phyloP scores from a whole-genome alignment of 1,140 invertebrate genomes.

The Dreissena rostriformis region DNA sequence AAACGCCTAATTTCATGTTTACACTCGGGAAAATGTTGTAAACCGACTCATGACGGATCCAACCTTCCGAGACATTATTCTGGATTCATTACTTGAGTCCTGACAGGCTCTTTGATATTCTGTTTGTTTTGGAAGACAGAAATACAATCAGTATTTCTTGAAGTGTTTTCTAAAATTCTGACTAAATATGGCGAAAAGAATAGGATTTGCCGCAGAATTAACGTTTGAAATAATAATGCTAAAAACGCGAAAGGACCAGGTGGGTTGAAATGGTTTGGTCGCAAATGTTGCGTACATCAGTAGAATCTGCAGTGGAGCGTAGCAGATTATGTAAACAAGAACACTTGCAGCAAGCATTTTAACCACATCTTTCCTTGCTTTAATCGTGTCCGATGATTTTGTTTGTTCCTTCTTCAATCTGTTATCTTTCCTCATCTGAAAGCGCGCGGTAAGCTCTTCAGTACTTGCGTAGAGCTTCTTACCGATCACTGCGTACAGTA shows the following conservation, averaged over 20 bases:
- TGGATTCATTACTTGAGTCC: constrained; percentile 57
- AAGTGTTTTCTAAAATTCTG: constrained; percentile 80
- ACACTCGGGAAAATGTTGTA: too few species aligned
- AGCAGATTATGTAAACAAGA: constrained; percentile 78
- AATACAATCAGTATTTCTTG: constrained; percentile 71
- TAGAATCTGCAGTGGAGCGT: constrained; percentile 78
- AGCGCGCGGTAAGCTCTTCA: constrained; percentile 71
- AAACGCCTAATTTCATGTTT: too few species aligned
- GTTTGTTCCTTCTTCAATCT: constrained; percentile 61
- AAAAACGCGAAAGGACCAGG: constrained; percentile 77
- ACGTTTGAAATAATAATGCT: constrained; percentile 76
- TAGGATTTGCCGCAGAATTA: constrained; percentile 81
- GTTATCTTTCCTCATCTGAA: constrained; percentile 69
- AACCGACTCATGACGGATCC: not conserved
- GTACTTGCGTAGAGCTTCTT: constrained; percentile 75
- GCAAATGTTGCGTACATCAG: constrained; percentile 79
- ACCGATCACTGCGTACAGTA: constrained; percentile 78
- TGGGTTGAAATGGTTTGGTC: constrained; percentile 69
- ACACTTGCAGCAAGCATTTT: constrained; percentile 81
- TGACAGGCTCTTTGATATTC: constrained; percentile 59
- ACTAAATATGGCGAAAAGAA: constrained; percentile 61
- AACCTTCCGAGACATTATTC: not conserved
- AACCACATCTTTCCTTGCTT: constrained; percentile 74
- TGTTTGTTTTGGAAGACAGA: constrained; percentile 56
- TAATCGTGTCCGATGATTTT: constrained; percentile 60